A percentile compares a stretch with the other conserved stretches of the same genome.
These are phyloP conservation scores for Caenorhabditis plicata DNA, from an alignment of 2,888 invertebrate genomes.

Conservation along the genomic window DNA sequence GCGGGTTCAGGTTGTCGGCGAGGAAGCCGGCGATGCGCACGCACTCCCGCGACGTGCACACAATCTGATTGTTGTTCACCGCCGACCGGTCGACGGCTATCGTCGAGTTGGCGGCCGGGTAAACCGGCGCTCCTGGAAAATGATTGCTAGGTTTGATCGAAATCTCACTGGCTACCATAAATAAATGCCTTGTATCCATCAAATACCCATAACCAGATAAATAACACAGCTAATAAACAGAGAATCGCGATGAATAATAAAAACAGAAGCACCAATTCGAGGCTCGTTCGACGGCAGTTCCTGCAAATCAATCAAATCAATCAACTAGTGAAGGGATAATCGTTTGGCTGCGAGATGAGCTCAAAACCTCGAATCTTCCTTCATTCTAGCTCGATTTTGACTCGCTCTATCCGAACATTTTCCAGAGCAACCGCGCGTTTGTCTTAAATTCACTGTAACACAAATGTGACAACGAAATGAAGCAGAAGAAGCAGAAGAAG, in stretches of 20 bases:
- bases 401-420: background rate
- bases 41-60: slow-evolving; percentile 62
- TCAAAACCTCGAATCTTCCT: background rate
- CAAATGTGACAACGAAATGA: no score
- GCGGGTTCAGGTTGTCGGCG: slow-evolving; percentile 57
- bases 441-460: no score
- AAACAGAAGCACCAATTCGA: slow-evolving; percentile 43
- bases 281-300: slow-evolving; percentile 37
- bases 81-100: slow-evolving; percentile 42
- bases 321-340: background rate
- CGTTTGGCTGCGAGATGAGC: background rate
- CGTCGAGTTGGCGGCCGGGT: slow-evolving; percentile 44
- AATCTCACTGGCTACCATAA: slow-evolving; percentile 24
- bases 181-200: slow-evolving; percentile 50
- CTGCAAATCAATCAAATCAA: slow-evolving; percentile 30
- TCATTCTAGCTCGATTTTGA: background rate
- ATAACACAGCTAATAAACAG: slow-evolving; percentile 36
- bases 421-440: no score
- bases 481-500: no score
- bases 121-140: slow-evolving; percentile 35
- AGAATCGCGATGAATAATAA: slow-evolving; percentile 36
- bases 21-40: slow-evolving; percentile 56
- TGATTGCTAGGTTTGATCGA: background rate
- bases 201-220: slow-evolving; percentile 49
- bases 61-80: slow-evolving; percentile 42